A percentile compares a stretch with the other conserved stretches of the same genome.
Conservation (phyloP, 2,888 invertebrate species). For the Notodonta dromedarius region DNA sequence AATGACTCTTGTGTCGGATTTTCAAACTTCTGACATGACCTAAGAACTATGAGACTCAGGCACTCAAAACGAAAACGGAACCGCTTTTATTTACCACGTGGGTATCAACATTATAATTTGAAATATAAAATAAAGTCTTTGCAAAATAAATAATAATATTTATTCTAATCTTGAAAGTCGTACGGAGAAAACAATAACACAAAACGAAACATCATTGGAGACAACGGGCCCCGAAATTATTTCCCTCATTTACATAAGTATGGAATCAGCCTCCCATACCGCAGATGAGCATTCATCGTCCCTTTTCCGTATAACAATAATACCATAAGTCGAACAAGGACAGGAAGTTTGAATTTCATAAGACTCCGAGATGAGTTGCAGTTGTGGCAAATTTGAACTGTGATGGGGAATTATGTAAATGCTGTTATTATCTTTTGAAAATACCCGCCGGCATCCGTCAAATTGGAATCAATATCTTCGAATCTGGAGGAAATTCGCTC, state of each 20-base stretch:
- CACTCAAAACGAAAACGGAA: no score
- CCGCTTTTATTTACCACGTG: no score
- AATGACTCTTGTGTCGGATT: no score
- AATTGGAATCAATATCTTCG: conserved; percentile 8
- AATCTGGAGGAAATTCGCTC: not conserved
- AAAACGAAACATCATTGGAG: conserved; percentile 1
- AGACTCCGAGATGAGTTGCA: conserved; percentile 6
- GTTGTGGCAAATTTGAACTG: conserved; percentile 7
- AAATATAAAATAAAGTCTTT: no score
- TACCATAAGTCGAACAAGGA: conserved; percentile 3
- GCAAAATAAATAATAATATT: not conserved
- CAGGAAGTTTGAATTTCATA: conserved; percentile 4
- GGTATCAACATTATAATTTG: no score
- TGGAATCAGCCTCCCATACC: conserved; percentile 4
- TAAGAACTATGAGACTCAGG: no score
- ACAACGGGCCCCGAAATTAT: conserved; percentile 10
- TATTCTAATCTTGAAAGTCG: not conserved
- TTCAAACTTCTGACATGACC: no score
- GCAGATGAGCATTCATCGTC: conserved; percentile 6
- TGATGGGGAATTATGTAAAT: conserved; percentile 12
- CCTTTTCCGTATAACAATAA: conserved; percentile 1
- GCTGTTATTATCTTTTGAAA: not conserved
- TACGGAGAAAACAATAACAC: not conserved
- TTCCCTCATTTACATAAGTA: conserved; percentile 16
- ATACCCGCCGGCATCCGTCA: conserved; percentile 3